Evolutionary conservation across 1,140 invertebrate genomes (phyloP).

Genomic region (Sitophilus oryzae): DNA sequence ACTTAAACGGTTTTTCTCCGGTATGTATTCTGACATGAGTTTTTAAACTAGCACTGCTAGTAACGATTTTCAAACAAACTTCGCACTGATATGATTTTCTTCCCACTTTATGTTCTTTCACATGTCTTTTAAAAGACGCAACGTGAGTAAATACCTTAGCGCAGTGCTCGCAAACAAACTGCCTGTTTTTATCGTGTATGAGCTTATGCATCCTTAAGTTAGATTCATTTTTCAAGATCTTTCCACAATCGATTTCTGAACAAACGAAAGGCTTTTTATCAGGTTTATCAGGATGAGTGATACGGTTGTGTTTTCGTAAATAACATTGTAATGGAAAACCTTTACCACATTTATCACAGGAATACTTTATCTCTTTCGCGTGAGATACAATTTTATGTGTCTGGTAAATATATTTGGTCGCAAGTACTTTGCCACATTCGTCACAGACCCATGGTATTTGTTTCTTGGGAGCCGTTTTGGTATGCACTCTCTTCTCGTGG

Average conservation of each 20-base stretch:
- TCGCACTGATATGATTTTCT: constrained; percentile 36
- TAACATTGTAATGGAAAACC: constrained; percentile 11
- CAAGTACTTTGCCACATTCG: constrained; percentile 16
- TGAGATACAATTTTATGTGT: constrained; percentile 12
- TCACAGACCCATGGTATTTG: constrained; percentile 1
- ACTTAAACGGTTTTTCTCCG: constrained; percentile 45
- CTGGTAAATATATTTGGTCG: constrained; percentile 15
- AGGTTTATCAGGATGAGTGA: too few relatives aligned
- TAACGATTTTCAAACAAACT: constrained; percentile 48
- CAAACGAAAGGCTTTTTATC: too few relatives aligned
- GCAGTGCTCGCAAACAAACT: constrained; percentile 16
- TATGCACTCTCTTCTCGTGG: constrained; percentile 9
- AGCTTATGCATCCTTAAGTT: constrained; percentile 9
- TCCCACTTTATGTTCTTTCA: constrained; percentile 2
- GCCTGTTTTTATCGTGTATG: constrained; percentile 8
- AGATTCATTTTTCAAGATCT: constrained; percentile 6
- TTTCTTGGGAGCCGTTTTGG: background rate
- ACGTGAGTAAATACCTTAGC: constrained; percentile 13
- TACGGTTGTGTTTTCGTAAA: background rate
- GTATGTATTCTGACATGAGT: constrained; percentile 48
- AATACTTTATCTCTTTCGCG: constrained; percentile 6
- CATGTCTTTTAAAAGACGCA: constrained; percentile 2
- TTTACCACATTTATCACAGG: constrained; percentile 21
- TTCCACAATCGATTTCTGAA: constrained; percentile 1
- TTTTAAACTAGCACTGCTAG: constrained; percentile 46